Evolutionary conservation across 2,888 invertebrate species (phyloP), one percentile per base, ranked within the genome.

Genomic region (Protula sp.): DNA sequence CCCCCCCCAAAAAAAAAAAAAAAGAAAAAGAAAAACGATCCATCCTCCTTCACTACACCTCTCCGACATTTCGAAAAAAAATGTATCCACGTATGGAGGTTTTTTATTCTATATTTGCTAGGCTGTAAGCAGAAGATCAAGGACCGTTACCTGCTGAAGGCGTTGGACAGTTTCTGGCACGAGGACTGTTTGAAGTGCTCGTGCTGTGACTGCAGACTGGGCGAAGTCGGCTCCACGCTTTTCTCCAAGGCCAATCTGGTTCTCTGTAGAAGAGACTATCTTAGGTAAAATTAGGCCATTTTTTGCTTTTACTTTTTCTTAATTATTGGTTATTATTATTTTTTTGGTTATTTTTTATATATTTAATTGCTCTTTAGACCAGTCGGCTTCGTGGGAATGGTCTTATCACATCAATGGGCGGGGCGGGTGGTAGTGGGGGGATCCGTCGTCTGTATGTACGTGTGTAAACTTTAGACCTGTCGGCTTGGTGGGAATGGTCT

Each of bases 181-280:
- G 93, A 94, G 73, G 93, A 93, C 82, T 93, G 93, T 75, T 86
- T 94, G 67, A 93, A 93, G 62, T 80, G 80, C 59, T 91, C 91
- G 62, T 92, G 92, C 82, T 94, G 94, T 78, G 91, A 92, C 82
- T 93, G 92, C 81, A 85, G 92, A 56, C 86, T 94, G n/a, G 93
- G 92, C 1, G 93, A 94, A 82, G 92, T 93, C 47, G 93, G 93
- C 65, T 91, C 91, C 58, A 91, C 92, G 67, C 85, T 93, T 55
- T 94, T 91, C 83, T 90, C 91, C 72, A 92, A 91, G 82, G 91
- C 92, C 47, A 91, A 92, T 82, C 87, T 93, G 67, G 89, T 93
- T 81, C 86, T 93, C 60, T 94, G 93, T 85, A 89, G 91, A 83
- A 86, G 92, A 78, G 93, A 94, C 82, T 94, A 94, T 82, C 87